Conservation (phyloP, 2,113 vertebrate species). For the Acrocephalus arundinaceus region DNA sequence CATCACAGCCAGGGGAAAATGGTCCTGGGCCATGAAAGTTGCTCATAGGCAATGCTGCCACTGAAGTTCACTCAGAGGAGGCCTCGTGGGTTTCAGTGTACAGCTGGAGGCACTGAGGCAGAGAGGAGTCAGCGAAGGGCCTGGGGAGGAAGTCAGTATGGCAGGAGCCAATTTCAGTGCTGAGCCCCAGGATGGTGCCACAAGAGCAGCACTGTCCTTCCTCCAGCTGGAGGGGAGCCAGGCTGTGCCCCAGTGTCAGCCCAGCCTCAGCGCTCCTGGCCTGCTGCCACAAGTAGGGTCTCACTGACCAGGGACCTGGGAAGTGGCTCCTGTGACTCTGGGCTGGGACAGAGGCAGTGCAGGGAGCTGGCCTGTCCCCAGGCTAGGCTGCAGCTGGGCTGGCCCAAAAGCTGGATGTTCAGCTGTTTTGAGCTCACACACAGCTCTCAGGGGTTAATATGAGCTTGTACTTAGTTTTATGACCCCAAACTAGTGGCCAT, state of each 20-base stretch:
- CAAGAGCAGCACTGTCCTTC: background rate
- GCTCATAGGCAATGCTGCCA: accelerated
- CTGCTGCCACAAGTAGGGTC: background rate
- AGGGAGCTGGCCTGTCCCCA: background rate
- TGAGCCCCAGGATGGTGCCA: accelerated
- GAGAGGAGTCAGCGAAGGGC: accelerated
- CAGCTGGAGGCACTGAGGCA: background rate
- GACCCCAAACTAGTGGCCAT: background rate
- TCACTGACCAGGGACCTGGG: background rate
- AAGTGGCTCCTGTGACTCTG: accelerated
- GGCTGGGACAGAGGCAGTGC: background rate
- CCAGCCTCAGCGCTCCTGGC: background rate
- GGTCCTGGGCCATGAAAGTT: accelerated
- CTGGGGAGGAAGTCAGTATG: accelerated
- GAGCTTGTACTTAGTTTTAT: background rate
- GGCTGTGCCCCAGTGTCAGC: background rate
- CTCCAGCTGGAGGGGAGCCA: accelerated
- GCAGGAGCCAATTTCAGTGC: accelerated
- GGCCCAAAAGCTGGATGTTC: background rate
- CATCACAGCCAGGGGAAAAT: accelerated
- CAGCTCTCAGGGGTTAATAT: background rate
- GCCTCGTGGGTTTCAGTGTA: background rate
- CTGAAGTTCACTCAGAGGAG: background rate
- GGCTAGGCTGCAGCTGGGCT: background rate
- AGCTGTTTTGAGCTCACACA: background rate